Evolutionary conservation across 2,113 vertebrate genomes (phyloP).

Genomic region (Pelvicachromis taeniatus): DNA sequence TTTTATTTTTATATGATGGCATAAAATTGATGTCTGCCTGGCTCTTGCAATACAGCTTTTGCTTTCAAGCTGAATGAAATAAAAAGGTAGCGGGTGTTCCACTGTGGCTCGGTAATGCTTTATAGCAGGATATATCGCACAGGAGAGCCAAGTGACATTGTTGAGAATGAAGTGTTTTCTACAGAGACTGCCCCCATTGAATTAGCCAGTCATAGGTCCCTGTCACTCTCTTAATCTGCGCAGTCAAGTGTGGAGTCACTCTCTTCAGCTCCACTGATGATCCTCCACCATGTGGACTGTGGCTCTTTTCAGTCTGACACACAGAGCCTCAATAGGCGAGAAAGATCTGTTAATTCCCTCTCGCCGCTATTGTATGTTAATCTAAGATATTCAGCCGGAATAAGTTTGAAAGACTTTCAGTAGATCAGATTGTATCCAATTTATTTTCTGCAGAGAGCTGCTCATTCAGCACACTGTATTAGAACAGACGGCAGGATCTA

Average conservation of each 20-base stretch:
- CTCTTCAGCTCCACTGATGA: conserved; percentile 64
- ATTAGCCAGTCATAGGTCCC: conserved; percentile 68
- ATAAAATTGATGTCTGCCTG: conserved; percentile 23
- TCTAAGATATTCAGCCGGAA: conserved; percentile 58
- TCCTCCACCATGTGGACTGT: conserved; percentile 52
- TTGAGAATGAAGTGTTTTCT: conserved; percentile 63
- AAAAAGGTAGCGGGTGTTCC: conserved; percentile 18
- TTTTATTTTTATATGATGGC: neutral
- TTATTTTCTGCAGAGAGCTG: conserved; percentile 47
- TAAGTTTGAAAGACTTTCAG: conserved; percentile 48
- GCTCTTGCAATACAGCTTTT: neutral
- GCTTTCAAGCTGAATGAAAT: conserved; percentile 29
- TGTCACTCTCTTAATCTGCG: conserved; percentile 67
- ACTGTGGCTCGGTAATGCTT: conserved; percentile 22
- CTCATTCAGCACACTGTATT: conserved; percentile 50
- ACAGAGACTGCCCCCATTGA: conserved; percentile 62
- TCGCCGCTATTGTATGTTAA: conserved; percentile 48
- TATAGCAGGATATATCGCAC: conserved; percentile 32
- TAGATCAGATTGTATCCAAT: conserved; percentile 58
- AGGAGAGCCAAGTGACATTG: conserved; percentile 54
- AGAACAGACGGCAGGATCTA: conserved; percentile 52
- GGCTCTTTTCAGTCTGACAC: conserved; percentile 57
- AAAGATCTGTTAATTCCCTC: conserved; percentile 59
- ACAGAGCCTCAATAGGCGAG: conserved; percentile 36
- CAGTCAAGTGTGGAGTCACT: conserved; percentile 64